phyloP scores from a whole-genome alignment of 2,113 vertebrate species.

The Callithrix jacchus region DNA sequence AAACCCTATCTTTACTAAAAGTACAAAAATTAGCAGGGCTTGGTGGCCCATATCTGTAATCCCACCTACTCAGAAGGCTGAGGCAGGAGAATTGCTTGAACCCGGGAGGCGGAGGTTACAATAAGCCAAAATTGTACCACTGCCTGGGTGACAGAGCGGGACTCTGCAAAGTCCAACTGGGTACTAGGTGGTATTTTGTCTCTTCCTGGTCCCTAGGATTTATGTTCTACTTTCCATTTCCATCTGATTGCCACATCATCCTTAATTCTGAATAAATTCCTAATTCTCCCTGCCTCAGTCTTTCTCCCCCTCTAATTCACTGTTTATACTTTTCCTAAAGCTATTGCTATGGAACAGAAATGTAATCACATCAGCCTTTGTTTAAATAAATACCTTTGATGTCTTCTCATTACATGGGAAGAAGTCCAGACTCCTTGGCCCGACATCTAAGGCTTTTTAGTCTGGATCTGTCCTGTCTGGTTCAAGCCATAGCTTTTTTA shows the following conservation, averaged over 20 bases:
- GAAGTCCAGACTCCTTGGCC: neutral
- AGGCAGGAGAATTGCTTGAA: too few relatives aligned
- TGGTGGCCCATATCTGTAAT: too few relatives aligned
- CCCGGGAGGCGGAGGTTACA: too few relatives aligned
- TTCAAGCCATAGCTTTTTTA: neutral
- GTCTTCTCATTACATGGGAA: neutral
- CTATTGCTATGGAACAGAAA: constrained; percentile 11
- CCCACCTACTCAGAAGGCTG: too few relatives aligned
- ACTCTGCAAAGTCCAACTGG: neutral
- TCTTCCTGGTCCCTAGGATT: neutral
- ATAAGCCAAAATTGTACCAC: too few relatives aligned
- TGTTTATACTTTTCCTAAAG: constrained; percentile 11
- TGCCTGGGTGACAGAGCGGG: too few relatives aligned
- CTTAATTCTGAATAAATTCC: constrained; percentile 33
- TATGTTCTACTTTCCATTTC: neutral
- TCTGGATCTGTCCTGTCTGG: neutral
- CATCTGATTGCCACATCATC: neutral
- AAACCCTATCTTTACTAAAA: too few relatives aligned
- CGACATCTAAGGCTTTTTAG: neutral
- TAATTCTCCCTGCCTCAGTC: neutral
- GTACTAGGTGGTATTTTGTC: neutral
- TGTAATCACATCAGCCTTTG: neutral
- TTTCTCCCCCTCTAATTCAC: neutral
- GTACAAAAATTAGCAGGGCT: too few relatives aligned
- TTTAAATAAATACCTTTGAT: constrained; percentile 18